Conservation (phyloP, 2,113 vertebrate genomes). For the Orycteropus afer region DNA sequence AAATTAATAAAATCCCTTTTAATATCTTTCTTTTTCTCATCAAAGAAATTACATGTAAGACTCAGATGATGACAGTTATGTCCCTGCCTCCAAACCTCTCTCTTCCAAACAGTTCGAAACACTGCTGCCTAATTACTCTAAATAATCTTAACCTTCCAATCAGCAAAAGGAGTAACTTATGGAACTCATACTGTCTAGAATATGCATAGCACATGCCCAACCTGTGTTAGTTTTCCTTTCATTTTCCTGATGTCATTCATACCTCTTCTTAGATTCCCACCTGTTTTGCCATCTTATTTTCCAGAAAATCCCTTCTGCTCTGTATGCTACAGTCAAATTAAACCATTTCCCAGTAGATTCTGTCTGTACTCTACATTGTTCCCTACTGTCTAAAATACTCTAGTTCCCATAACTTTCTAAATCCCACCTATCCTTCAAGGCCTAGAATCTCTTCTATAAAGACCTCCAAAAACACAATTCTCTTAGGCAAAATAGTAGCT, state of each 20-base stretch:
- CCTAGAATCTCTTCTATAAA: neutral
- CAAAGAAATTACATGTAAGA: neutral
- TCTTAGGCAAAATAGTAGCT: neutral
- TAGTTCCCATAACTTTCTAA: neutral
- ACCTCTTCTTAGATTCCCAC: neutral
- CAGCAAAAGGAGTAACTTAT: neutral
- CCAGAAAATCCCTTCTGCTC: neutral
- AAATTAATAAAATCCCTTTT: neutral
- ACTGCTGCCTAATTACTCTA: neutral
- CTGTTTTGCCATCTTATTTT: conserved; percentile 46
- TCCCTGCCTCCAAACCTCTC: neutral
- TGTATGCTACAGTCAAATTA: neutral
- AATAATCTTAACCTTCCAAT: neutral
- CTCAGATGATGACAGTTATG: neutral
- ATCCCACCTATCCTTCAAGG: neutral
- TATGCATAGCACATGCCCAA: neutral
- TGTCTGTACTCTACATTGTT: neutral
- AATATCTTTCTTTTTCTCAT: neutral
- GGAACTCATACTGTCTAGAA: neutral
- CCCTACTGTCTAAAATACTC: neutral
- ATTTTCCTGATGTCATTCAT: neutral
- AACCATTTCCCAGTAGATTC: neutral
- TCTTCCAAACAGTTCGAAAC: neutral
- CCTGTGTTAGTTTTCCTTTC: neutral
- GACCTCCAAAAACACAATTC: neutral